Conservation (phyloP, 1,140 invertebrate genomes). For the Capitella teleta region DNA sequence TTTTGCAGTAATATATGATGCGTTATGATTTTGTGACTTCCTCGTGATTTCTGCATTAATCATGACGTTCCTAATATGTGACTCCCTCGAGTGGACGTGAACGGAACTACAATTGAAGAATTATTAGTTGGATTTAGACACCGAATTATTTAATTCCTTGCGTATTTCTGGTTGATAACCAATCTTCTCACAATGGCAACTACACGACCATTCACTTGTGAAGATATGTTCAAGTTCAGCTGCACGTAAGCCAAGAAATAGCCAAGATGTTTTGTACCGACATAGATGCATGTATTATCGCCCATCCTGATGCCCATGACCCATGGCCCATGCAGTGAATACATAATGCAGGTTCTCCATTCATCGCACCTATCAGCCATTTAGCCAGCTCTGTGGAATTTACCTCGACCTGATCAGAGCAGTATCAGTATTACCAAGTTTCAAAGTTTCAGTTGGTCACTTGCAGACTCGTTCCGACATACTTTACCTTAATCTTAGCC, state of each 20-base stretch:
- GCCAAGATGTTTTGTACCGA: too few species aligned
- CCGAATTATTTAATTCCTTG: too few species aligned
- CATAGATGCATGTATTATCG: conserved; percentile 3
- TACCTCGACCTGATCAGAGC: background rate
- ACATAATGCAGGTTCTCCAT: background rate
- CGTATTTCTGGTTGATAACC: too few species aligned
- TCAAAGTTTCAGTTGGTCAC: background rate
- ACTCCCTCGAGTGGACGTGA: too few species aligned
- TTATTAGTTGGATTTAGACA: too few species aligned
- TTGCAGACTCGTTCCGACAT: background rate
- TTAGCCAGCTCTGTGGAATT: background rate
- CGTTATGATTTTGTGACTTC: too few species aligned
- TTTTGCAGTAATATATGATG: too few species aligned
- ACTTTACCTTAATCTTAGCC: background rate
- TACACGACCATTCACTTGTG: conserved; percentile 79
- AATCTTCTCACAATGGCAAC: conserved; percentile 72
- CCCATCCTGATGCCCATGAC: background rate
- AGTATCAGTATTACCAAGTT: background rate
- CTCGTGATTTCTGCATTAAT: too few species aligned
- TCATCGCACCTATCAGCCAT: background rate
- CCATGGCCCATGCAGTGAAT: background rate
- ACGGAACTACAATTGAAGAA: too few species aligned
- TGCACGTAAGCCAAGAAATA: conserved; percentile 65
- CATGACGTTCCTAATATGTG: too few species aligned
- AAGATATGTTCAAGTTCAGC: conserved; percentile 92